Conservation (phyloP, 2,113 vertebrate genomes). For the Myotis yumanensis region DNA sequence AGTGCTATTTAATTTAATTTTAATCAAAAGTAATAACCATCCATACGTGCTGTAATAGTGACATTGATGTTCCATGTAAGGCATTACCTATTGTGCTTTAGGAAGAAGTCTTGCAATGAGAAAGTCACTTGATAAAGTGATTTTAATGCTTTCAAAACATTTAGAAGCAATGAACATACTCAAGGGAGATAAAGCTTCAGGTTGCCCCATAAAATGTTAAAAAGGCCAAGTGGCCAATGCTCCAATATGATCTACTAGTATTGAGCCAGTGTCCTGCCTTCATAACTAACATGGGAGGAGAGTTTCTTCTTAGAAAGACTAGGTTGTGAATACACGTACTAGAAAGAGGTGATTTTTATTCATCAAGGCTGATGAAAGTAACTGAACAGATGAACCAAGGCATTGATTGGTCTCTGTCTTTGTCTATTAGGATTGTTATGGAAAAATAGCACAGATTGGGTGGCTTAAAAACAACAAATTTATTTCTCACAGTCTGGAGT, state of each 20-base stretch:
- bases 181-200: not conserved
- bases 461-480: not conserved
- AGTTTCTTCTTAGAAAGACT: not conserved
- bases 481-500: not conserved
- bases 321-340: not conserved
- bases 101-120: slow-evolving; percentile 33
- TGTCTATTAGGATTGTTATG: not conserved
- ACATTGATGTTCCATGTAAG: slow-evolving; percentile 63
- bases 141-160: slow-evolving; percentile 19
- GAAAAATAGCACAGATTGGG: not conserved
- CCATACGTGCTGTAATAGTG: slow-evolving; percentile 66
- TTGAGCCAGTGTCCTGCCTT: not conserved
- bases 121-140: not conserved
- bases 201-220: slow-evolving; percentile 2
- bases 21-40: slow-evolving; percentile 83
- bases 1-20: slow-evolving; percentile 84
- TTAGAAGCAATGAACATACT: slow-evolving; percentile 39
- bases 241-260: not conserved
- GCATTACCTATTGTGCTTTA: slow-evolving; percentile 25
- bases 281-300: not conserved
- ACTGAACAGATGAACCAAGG: not conserved
- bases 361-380: not conserved
- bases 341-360: not conserved
- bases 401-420: not conserved
- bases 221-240: not conserved